Conservation (phyloP, 2,113 vertebrate genomes). For the Promerops cafer region DNA sequence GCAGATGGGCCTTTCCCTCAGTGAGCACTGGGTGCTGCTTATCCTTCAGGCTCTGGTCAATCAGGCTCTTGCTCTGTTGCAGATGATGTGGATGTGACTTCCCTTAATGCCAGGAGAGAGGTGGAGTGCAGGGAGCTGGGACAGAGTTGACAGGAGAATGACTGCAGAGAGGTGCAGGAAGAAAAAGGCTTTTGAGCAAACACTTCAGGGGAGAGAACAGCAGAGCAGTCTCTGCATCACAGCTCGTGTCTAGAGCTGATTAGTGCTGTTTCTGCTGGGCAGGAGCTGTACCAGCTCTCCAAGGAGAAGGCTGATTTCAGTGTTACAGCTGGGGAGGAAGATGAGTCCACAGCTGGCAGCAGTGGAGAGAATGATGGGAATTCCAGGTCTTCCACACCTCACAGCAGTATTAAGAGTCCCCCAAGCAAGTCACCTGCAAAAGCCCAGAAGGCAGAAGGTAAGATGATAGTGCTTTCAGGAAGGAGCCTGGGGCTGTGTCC, state of each 20-base stretch:
- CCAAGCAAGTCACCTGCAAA: conserved; percentile 58
- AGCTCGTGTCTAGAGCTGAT: not conserved
- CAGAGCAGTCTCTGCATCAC: not conserved
- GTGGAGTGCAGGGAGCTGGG: not conserved
- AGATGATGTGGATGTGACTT: not conserved
- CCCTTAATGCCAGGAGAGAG: not conserved
- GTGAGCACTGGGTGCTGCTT: not conserved
- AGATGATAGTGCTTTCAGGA: not conserved
- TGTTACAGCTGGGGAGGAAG: conserved; percentile 78
- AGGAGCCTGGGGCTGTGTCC: not conserved
- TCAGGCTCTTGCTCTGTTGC: not conserved
- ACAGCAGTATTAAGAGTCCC: conserved; percentile 21
- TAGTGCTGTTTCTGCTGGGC: not conserved
- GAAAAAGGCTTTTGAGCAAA: not conserved
- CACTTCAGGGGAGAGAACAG: accelerated
- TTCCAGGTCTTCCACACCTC: conserved; percentile 71
- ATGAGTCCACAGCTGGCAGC: conserved; percentile 77
- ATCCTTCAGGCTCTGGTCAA: not conserved
- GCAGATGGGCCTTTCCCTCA: not conserved
- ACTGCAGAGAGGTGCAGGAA: not conserved
- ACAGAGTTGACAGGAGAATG: not conserved
- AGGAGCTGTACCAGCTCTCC: conserved; percentile 92
- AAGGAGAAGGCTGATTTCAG: conserved; percentile 88
- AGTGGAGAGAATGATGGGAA: conserved; percentile 79
- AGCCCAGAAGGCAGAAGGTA: conserved; percentile 56